phyloP scores from a whole-genome alignment of 2,113 vertebrate genomes.

The Tenrec ecaudatus region DNA sequence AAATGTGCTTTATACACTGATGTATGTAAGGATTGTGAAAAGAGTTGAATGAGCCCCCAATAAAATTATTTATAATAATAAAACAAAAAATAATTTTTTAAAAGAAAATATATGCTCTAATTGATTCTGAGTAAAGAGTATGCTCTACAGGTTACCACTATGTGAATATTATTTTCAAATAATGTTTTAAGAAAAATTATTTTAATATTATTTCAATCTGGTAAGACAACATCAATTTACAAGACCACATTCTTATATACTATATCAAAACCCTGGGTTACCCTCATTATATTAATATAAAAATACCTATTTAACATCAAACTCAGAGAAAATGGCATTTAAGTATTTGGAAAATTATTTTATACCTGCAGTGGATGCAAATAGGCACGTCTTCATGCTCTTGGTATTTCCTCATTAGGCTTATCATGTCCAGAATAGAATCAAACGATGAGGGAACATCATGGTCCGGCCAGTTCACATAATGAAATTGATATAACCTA shows the following conservation, averaged over 20 bases:
- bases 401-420: conserved; percentile 97
- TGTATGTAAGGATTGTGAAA: too few species aligned
- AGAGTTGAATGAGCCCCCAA: too few species aligned
- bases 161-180: background rate
- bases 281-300: background rate
- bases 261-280: background rate
- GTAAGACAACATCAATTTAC: background rate
- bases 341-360: conserved; percentile 64
- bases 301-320: background rate
- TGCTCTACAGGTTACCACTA: background rate
- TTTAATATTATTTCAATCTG: background rate
- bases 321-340: conserved; percentile 7
- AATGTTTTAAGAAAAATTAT: background rate
- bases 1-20: too few species aligned
- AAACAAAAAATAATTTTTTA: too few species aligned
- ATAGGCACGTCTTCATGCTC: conserved; percentile 97
- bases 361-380: conserved; percentile 97
- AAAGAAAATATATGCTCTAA: background rate
- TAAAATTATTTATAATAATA: too few species aligned
- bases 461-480: conserved; percentile 99
- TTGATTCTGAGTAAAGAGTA: background rate
- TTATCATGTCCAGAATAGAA: conserved; percentile 99
- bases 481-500: conserved; percentile 97
- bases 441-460: conserved; percentile 98
- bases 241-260: background rate